Conservation (phyloP, 2,797 vertebrate genomes). For the Pempheris klunzingeri region DNA sequence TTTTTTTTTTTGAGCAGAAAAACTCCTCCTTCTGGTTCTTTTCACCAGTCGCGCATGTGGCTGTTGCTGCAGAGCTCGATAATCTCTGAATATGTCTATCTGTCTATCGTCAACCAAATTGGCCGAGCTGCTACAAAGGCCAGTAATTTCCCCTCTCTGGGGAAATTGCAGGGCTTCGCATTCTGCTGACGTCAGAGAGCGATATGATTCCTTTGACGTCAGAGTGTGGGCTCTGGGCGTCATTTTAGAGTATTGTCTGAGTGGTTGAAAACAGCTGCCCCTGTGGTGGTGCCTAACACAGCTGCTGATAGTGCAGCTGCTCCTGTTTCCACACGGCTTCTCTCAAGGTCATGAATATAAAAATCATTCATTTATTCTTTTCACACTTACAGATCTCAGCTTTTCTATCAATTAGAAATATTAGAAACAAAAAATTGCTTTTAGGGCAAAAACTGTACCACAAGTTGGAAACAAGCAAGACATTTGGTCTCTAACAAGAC, state of each 20-base stretch:
- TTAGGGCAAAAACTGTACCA: background rate
- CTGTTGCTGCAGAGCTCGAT: slow-evolving; percentile 22
- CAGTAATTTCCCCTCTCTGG: slow-evolving; percentile 53
- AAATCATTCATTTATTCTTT: slow-evolving; percentile 27
- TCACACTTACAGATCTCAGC: background rate
- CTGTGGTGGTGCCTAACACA: slow-evolving; percentile 53
- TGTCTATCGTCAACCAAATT: slow-evolving; percentile 24
- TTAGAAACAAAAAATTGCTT: background rate
- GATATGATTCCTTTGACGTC: slow-evolving; percentile 71
- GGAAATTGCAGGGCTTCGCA: slow-evolving; percentile 61
- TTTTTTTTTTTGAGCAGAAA: background rate
- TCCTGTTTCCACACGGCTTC: slow-evolving; percentile 45
- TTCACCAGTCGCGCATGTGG: slow-evolving; percentile 1
- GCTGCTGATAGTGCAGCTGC: slow-evolving; percentile 71
- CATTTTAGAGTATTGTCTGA: slow-evolving; percentile 60
- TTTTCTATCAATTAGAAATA: slow-evolving; percentile 7
- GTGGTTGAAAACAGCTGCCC: slow-evolving; percentile 63
- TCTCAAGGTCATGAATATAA: slow-evolving; percentile 54
- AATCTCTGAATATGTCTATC: slow-evolving; percentile 32
- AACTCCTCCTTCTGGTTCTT: slow-evolving; percentile 15
- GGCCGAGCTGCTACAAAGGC: slow-evolving; percentile 36
- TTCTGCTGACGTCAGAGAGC: slow-evolving; percentile 68
- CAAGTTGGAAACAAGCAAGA: background rate
- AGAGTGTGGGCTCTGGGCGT: slow-evolving; percentile 64
- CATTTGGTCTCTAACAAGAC: background rate